phyloP scores from a whole-genome alignment of 2,797 vertebrate species.

The Helicolenus hilgendorfi region DNA sequence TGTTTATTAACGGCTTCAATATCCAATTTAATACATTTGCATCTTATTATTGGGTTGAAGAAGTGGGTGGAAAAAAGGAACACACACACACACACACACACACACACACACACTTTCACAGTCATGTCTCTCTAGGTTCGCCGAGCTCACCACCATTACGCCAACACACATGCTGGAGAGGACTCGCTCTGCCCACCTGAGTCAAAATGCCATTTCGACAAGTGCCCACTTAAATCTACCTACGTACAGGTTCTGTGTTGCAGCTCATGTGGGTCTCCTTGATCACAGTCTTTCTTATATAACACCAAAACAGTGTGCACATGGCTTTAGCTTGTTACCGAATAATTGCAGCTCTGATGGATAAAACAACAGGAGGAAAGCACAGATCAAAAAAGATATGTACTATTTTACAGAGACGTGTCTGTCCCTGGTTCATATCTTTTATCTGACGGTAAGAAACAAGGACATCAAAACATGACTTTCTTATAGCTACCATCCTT shows the following conservation, averaged over 20 bases:
- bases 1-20: slow-evolving; percentile 34
- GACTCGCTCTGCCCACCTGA: slow-evolving; percentile 74
- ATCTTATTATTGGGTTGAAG: slow-evolving; percentile 55
- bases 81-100: slow-evolving; percentile 3
- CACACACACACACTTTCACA: slow-evolving; percentile 16
- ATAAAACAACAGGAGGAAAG: neutral
- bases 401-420: neutral
- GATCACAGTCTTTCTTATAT: slow-evolving; percentile 30
- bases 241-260: slow-evolving; percentile 62
- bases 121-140: slow-evolving; percentile 44
- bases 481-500: neutral
- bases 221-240: slow-evolving; percentile 83
- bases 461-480: neutral
- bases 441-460: neutral
- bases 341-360: neutral
- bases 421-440: neutral
- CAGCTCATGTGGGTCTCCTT: slow-evolving; percentile 21
- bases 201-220: slow-evolving; percentile 76
- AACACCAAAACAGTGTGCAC: slow-evolving; percentile 31
- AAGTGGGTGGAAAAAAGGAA: slow-evolving; percentile 61
- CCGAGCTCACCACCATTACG: slow-evolving; percentile 60
- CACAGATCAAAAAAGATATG: neutral
- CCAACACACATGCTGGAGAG: slow-evolving; percentile 77
- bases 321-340: neutral
- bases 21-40: slow-evolving; percentile 57